These are phyloP conservation scores for Mesochorus sp. DNA, from an alignment of 2,888 invertebrate genomes.

Conservation along the genomic window DNA sequence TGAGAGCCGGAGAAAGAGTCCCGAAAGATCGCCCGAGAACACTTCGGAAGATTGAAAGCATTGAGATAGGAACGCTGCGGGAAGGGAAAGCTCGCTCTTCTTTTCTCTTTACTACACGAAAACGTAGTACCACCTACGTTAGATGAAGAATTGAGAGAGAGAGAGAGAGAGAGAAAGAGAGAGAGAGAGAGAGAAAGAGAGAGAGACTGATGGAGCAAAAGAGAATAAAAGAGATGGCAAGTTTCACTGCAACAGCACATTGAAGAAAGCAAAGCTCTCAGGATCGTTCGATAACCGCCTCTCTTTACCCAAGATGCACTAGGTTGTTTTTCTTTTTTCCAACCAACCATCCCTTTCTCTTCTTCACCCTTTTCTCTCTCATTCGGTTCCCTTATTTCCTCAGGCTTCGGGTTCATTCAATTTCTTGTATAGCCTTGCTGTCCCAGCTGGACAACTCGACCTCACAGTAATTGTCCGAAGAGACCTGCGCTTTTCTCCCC, in stretches of 20 bases:
- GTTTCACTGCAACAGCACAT: not conserved
- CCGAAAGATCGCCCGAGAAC: conserved; percentile 60
- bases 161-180: no score
- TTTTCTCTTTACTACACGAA: conserved; percentile 46
- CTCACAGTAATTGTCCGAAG: conserved; percentile 12
- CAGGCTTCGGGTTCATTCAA: conserved; percentile 18
- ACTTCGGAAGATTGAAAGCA: conserved; percentile 61
- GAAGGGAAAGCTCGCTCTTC: conserved; percentile 3
- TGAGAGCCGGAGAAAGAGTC: conserved; percentile 12
- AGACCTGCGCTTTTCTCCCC: not conserved
- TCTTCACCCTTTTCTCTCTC: not conserved
- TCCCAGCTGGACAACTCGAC: not conserved
- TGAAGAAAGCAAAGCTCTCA: conserved; percentile 23
- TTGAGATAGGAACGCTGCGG: conserved; percentile 46
- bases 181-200: no score
- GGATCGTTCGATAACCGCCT: conserved; percentile 43
- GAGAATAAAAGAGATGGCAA: not conserved
- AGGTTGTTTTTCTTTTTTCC: conserved; percentile 23
- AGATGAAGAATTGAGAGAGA: conserved; percentile 48
- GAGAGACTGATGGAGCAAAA: no score
- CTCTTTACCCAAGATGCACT: conserved; percentile 33
- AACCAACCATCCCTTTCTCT: no score
- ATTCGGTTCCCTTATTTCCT: not conserved
- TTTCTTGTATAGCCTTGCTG: conserved; percentile 9
- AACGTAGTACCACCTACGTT: conserved; percentile 37